Percentiles rank a stretch among this genome's conserved stretches.
phyloP scores from a whole-genome alignment of 2,797 vertebrate species.

The Melanotaenia nigrans region DNA sequence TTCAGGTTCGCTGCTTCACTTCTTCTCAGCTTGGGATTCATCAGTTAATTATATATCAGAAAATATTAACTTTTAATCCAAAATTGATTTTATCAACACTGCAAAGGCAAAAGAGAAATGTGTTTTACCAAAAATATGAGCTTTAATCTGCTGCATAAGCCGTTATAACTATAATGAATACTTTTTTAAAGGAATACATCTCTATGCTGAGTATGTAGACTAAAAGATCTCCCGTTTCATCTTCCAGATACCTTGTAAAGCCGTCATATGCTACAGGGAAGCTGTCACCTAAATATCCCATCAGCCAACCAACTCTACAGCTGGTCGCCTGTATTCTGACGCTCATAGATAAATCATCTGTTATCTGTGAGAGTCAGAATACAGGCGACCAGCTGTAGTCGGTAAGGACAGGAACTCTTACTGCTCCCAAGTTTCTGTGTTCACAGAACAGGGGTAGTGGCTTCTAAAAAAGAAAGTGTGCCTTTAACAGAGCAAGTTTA shows the following conservation, averaged over 20 bases:
- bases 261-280: conserved; percentile 69
- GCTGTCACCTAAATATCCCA: conserved; percentile 79
- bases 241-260: conserved; percentile 82
- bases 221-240: neutral
- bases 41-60: neutral
- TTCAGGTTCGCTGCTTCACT: conserved; percentile 77
- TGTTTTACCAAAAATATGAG: neutral
- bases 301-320: conserved; percentile 70
- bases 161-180: too few relatives aligned
- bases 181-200: neutral
- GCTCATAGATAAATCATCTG: conserved; percentile 35
- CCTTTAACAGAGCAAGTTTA: conserved; percentile 18
- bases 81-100: too few relatives aligned
- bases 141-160: too few relatives aligned
- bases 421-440: neutral
- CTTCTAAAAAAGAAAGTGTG: conserved; percentile 5
- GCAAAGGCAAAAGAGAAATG: neutral
- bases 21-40: neutral
- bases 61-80: too few relatives aligned
- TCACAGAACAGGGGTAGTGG: neutral
- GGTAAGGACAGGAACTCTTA: neutral
- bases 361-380: too few relatives aligned
- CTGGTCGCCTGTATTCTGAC: conserved; percentile 75
- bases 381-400: too few relatives aligned
- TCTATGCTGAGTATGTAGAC: too few relatives aligned